Evolutionary conservation across 2,113 vertebrate species (phyloP), one percentile per base, ranked within the genome.

Genomic region (Actenoides lindsayi): DNA sequence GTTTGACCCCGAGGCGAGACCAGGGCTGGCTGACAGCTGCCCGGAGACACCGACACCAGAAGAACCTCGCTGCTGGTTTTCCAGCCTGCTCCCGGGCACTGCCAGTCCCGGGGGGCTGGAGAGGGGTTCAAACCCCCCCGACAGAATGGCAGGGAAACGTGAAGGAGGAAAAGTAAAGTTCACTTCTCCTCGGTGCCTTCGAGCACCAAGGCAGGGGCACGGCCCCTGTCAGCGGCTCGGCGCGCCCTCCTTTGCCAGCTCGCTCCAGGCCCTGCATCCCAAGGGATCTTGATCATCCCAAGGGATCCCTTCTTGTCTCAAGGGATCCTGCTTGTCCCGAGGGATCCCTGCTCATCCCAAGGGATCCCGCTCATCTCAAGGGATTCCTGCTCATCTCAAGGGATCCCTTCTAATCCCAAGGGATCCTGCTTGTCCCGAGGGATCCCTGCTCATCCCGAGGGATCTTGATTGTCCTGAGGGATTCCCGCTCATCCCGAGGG

Each of bases 51-150:
- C 4, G 42, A 7, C 16, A 7, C 54, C 31, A 9, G 56, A 13
- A n/a, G 46, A n/a, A 65, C 30, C 20, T 11, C 14, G 28, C 54
- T 31, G 54, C 30, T 4, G 31, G 18, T 12, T 46, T 28, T 7
- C 19, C 57, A n/a, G 11, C 24, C 75, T 19, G 41, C 14, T 73
- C 41, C 51, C 41, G 17, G 68, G 53, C 27, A 1, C 62, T 3
- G 25, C 48, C 63, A 3, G 12, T 8, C 48, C 13, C 71, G 2
- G 1, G 2, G n/a, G 4, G 13, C 1, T 1, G 10, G 30, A 48
- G 24, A n/a, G 57, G 39, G 41, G 56, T 37, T 57, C 23, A 30
- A 64, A 77, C 12, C 11, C 30, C n/a, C n/a, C 64, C 20, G 30
- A 68, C 35, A 21, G n/a, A 8, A 59, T 20, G 21, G 6, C 11